These are phyloP conservation scores for Macrotrachela quadricornifera DNA, from an alignment of 1,140 invertebrate genomes.

Conservation along the genomic window DNA sequence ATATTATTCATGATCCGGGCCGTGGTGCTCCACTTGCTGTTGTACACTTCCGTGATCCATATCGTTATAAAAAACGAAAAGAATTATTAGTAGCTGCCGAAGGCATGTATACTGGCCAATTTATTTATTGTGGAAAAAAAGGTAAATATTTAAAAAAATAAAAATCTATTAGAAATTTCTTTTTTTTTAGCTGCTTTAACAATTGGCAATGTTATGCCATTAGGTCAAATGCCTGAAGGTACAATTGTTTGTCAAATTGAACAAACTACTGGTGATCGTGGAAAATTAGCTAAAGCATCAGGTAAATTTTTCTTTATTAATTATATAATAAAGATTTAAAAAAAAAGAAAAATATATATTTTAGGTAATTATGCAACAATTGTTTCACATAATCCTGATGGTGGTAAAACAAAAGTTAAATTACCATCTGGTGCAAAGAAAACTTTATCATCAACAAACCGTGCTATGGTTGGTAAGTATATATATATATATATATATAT, in stretches of 20 bases:
- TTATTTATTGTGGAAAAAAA: slow-evolving; percentile 96
- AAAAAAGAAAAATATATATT: no score
- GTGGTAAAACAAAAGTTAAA: slow-evolving; percentile 69
- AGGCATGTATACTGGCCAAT: slow-evolving; percentile 97
- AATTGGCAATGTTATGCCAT: slow-evolving; percentile 88
- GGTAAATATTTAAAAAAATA: slow-evolving; percentile 36
- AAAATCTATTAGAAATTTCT: background rate
- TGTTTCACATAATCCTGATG: slow-evolving; percentile 90
- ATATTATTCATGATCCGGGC: slow-evolving; percentile 76
- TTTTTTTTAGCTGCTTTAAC: slow-evolving; percentile 45
- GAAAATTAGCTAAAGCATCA: slow-evolving; percentile 78
- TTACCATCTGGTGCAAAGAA: slow-evolving; percentile 95
- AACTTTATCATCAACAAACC: slow-evolving; percentile 81
- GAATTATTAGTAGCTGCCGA: slow-evolving; percentile 93
- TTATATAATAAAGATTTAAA: no score
- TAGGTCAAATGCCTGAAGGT: slow-evolving; percentile 95
- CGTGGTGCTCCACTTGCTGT: slow-evolving; percentile 87
- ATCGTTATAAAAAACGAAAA: slow-evolving; percentile 82
- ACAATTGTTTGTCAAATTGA: slow-evolving; percentile 98
- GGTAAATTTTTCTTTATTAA: slow-evolving; percentile 31
- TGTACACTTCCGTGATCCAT: slow-evolving; percentile 91
- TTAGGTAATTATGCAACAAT: slow-evolving; percentile 75
- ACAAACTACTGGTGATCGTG: slow-evolving; percentile 93
- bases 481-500: background rate
- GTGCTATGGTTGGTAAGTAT: slow-evolving; percentile 84